Base-by-base conservation (phyloP, 2,113 vertebrate genomes). In the Calidris pugnax region DNA sequence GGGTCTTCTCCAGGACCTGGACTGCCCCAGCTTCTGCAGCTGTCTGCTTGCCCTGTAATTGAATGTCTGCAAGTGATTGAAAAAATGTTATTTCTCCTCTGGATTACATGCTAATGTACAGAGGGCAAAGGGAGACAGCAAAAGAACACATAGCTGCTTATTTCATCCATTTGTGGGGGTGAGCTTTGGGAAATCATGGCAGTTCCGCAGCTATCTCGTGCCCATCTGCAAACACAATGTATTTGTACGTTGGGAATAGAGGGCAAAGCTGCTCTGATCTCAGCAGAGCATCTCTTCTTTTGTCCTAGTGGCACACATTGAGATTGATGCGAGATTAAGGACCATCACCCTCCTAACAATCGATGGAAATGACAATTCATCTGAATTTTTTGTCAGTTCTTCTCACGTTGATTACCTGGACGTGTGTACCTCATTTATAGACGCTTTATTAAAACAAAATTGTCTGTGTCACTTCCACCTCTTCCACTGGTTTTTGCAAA, bases 271-370 rank as follows among this genome's bases (percentile, higher is more conserved):
- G 97, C 98, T 97, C 98, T 97, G 98, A 97, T 99, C 98, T 98
- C 99, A 95, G 94, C 97, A 95, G 98, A 99, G 99, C 98, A 98
- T 98, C 97, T 94, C 97, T 97, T 97, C 98, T 98, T 99, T 99
- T 99, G 99, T 99, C 98, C 98, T 98, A 93, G 96, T 98, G 99
- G 99, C 99, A 99, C 98, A 98, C 99, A 99, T 99, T 99, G 99
- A 99, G 99, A 99, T 99, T 99, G 99, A 99, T 99, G 99, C 30
- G 97, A 99, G 98, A 99, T 99, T 99, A 99, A 99, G 98, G 98
- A 98, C 98, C 97, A 97, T 98, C 97, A 97, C 98, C 97, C 95
- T 97, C 98, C 97, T 97, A 98, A 97, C 98, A 98, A 99, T 99
- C 98, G 98, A 99, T 99, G 97, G 97, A 97, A 98, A 97, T 98